Percentiles rank a stretch among this genome's conserved stretches.
Conservation (phyloP, 2,113 vertebrate genomes). For the Sakesphorus luctuosus region DNA sequence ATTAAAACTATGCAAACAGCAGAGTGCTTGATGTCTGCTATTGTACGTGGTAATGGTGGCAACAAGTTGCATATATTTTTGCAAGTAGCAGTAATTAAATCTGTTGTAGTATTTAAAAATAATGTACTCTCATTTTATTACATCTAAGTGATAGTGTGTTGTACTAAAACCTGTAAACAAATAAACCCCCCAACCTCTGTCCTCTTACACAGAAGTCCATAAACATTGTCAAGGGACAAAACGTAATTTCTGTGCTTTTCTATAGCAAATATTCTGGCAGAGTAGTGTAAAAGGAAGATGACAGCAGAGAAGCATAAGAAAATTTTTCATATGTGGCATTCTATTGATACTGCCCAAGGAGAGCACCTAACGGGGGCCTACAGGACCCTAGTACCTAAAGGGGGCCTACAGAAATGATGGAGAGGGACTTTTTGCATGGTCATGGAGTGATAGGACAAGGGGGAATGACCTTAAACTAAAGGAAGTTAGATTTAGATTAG, state of each 20-base stretch:
- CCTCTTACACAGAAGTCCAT: neutral
- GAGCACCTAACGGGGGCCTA: neutral
- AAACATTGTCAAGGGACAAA: neutral
- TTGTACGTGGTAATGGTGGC: constrained; percentile 56
- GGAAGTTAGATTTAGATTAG: neutral
- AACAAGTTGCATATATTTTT: constrained; percentile 57
- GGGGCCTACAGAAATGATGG: neutral
- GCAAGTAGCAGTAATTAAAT: constrained; percentile 66
- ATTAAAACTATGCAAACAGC: constrained; percentile 56
- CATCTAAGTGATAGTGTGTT: neutral
- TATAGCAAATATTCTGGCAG: neutral
- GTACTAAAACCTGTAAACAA: neutral
- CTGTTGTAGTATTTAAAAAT: constrained; percentile 33
- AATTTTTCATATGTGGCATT: neutral
- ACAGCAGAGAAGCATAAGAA: neutral
- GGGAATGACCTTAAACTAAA: neutral
- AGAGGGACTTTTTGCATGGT: neutral
- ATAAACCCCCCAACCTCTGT: neutral
- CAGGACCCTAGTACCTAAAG: neutral
- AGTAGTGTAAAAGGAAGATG: neutral
- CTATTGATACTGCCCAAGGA: neutral
- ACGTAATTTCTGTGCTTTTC: neutral
- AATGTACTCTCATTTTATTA: neutral
- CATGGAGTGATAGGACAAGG: neutral
- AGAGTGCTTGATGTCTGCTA: constrained; percentile 48